These are phyloP conservation scores for Meta bourneti DNA, from an alignment of 2,888 invertebrate species.

Conservation along the genomic window DNA sequence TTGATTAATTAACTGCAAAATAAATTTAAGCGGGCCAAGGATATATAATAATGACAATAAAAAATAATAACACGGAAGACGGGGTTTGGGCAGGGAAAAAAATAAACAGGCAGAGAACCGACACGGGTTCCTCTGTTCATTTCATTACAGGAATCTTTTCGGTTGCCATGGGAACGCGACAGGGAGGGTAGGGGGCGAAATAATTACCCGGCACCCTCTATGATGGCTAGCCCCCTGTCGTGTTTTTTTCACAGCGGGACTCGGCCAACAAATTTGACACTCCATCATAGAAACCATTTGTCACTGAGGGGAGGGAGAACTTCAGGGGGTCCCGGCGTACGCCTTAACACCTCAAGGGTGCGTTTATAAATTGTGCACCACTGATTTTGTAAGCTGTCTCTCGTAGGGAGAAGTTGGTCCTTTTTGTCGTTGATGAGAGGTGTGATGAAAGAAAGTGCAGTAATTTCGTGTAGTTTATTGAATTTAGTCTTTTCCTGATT, in stretches of 20 bases:
- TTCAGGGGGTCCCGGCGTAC: neutral
- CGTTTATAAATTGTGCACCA: slow-evolving; percentile 61
- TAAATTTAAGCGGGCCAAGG: slow-evolving; percentile 61
- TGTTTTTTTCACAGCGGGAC: slow-evolving; percentile 58
- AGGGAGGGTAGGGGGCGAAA: slow-evolving; percentile 43
- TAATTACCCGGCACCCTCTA: slow-evolving; percentile 63
- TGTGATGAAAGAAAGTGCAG: too few relatives aligned
- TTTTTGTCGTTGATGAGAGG: too few relatives aligned
- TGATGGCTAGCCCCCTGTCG: slow-evolving; percentile 65
- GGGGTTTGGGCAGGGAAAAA: slow-evolving; percentile 27
- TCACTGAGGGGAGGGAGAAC: slow-evolving; percentile 42
- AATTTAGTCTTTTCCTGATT: too few relatives aligned
- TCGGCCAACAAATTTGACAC: slow-evolving; percentile 75
- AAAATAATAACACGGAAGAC: slow-evolving; percentile 14
- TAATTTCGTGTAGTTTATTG: too few relatives aligned
- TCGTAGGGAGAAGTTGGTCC: neutral
- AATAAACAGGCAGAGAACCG: slow-evolving; percentile 37
- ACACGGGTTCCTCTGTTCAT: slow-evolving; percentile 58
- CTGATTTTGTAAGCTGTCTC: slow-evolving; percentile 49
- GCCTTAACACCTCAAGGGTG: slow-evolving; percentile 56
- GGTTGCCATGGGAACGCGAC: slow-evolving; percentile 49
- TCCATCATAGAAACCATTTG: slow-evolving; percentile 75
- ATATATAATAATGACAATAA: slow-evolving; percentile 67
- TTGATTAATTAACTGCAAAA: slow-evolving; percentile 73
- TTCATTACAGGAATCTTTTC: slow-evolving; percentile 67